Evolutionary conservation across 2,888 invertebrate genomes (phyloP).

Genomic region (Andrena camellia): DNA sequence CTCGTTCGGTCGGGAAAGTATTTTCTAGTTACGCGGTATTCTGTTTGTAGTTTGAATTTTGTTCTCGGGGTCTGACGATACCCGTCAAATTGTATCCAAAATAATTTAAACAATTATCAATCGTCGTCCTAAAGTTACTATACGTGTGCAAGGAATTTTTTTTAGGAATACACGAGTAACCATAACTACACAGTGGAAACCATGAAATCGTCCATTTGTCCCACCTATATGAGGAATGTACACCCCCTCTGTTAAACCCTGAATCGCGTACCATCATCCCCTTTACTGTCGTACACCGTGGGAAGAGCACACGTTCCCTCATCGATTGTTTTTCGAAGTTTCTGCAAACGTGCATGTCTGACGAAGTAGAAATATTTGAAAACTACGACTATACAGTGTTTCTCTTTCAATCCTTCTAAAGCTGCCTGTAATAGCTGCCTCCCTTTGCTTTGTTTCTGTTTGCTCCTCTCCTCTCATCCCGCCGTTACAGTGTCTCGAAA

Average conservation of each 20-base stretch:
- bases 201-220: constrained; percentile 58
- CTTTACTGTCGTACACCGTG: constrained; percentile 63
- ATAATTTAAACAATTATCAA: no score
- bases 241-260: constrained; percentile 52
- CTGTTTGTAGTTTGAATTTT: no score
- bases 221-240: constrained; percentile 72
- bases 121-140: neutral
- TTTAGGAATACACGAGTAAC: constrained; percentile 48
- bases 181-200: constrained; percentile 64
- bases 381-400: constrained; percentile 63
- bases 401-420: constrained; percentile 48
- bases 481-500: neutral
- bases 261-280: constrained; percentile 55
- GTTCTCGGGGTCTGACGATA: no score
- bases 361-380: constrained; percentile 67
- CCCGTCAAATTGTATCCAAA: no score
- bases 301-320: constrained; percentile 64
- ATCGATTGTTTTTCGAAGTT: constrained; percentile 40
- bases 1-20: no score
- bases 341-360: neutral
- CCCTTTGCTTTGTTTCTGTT: neutral
- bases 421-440: constrained; percentile 2
- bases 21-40: no score
- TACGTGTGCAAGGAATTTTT: neutral
- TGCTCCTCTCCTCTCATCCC: neutral